Evolutionary conservation across 2,113 vertebrate genomes (phyloP), one percentile per base, ranked within the genome.

Genomic region (Channa maculata): DNA sequence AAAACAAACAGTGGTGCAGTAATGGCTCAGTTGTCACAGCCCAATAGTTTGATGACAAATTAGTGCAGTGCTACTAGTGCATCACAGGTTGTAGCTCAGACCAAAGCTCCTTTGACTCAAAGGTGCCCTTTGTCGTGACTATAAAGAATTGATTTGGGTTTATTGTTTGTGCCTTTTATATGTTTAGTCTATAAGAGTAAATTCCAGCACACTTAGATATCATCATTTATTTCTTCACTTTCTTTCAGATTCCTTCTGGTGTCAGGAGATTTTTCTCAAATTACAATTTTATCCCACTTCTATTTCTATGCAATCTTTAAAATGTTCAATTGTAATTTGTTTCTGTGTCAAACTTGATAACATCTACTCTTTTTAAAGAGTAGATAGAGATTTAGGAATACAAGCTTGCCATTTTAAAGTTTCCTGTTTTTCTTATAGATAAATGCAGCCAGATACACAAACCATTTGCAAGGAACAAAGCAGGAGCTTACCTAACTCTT

Each of bases 21-120:
- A 90, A 92, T 92, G 89, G 91, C 90, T 91, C 88, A 84, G 82
- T 83, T 92, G 91, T 92, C 86, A 91, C 68, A 82, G 75, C 75
- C 65, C 59, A 24, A 24, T 45, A 70, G 83, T 69, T 80, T 89
- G 87, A 85, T 91, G 91, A 93, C 88, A 91, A 91, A 93, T 91
- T 90, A 93, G 88, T 89, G 89, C 85, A 85, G 77, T 71, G 87
- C 50, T 46, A 65, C 43, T 71, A 80, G 67, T 75, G 65, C 71
- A 80, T 79, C 75, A 69, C 77, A 51, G 60, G 52, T 81, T 49
- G 59, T 77, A 64, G 85, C 81, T 80, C 80, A 75, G 67, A 78
- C 82, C 75, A 85, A 89, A 62, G 75, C 83, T 82, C 69, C 65
- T 84, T 73, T 71, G 64, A 79, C 72, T 85, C 77, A 86, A 85